Evolutionary conservation across 1,140 invertebrate genomes (phyloP), one percentile per base, ranked within the genome.

Genomic region (Himalopsyche phryganea): DNA sequence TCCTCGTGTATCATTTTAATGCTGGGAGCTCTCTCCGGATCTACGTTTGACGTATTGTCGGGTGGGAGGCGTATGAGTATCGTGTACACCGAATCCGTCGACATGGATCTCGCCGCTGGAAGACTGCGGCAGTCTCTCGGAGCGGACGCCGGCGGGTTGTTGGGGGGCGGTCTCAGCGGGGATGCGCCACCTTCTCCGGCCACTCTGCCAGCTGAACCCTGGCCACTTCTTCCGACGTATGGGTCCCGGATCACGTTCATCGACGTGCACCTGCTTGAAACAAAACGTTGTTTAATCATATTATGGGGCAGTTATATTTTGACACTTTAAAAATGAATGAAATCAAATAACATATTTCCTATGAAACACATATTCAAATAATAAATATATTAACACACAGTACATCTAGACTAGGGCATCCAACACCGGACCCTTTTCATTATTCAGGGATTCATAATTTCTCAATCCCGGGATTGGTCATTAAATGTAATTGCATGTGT

Each of bases 1-100:
- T 87, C 85, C 65, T 90, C 89, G 40, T 89, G 84, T 65, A 91
- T 91, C 90, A 93, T 92, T 69, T 90, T 91, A 68, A 93, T 92
- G 40, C 88, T 91, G 17, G 90, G 85, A 13, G 74, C 77, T 50
- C 74, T 73, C 56, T 74, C 81, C 65, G 67, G 74, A 61, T 68
- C 78, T 61, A 54, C 77, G 79, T 41, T 77, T 71, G 62, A 18
- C n/a, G 50, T 41, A 5, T 49, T 53, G 35, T 82, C 80, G 1
- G 83, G 83, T 38, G 92, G 92, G 60, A 97, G 76, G 65, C 87
- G 81, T 62, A 96, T 97, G 53, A 97, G 73, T 68, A 96, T 96
- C 47, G 94, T 96, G 79, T 96, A 96, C 6, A 96, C 87, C 35
- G 85, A 87, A 60, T 89, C 86, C 51, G 81, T 85, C 19, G 85